These are phyloP conservation scores for Mythimna impura DNA, from an alignment of 2,888 invertebrate genomes.

Conservation along the genomic window DNA sequence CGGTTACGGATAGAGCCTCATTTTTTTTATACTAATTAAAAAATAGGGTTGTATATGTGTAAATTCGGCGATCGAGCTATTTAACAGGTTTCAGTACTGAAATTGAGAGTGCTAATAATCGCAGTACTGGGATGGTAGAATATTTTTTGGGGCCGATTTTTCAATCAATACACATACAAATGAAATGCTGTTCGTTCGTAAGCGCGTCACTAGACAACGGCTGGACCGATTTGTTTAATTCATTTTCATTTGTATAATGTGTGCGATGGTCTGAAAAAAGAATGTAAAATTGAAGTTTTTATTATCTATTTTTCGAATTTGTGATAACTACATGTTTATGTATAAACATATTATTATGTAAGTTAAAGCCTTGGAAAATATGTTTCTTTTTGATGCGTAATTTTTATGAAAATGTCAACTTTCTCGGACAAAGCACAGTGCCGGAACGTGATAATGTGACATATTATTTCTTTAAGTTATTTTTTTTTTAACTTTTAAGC, in stretches of 20 bases:
- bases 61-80: background rate
- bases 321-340: too few relatives aligned
- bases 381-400: background rate
- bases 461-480: constrained; percentile 5
- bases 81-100: background rate
- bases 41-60: too few relatives aligned
- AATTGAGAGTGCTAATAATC: background rate
- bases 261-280: too few relatives aligned
- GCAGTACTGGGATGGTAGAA: background rate
- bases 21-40: too few relatives aligned
- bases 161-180: background rate
- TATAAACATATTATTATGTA: background rate
- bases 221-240: background rate
- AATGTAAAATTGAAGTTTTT: background rate
- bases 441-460: background rate
- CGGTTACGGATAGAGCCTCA: too few relatives aligned
- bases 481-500: background rate
- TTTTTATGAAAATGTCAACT: background rate
- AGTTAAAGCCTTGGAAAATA: background rate
- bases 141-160: background rate
- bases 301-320: too few relatives aligned
- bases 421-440: background rate
- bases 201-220: background rate
- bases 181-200: background rate
- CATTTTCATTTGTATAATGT: background rate